These are phyloP conservation scores for Drosophila auraria DNA, from an alignment of 1,140 invertebrate species.

Conservation along the genomic window DNA sequence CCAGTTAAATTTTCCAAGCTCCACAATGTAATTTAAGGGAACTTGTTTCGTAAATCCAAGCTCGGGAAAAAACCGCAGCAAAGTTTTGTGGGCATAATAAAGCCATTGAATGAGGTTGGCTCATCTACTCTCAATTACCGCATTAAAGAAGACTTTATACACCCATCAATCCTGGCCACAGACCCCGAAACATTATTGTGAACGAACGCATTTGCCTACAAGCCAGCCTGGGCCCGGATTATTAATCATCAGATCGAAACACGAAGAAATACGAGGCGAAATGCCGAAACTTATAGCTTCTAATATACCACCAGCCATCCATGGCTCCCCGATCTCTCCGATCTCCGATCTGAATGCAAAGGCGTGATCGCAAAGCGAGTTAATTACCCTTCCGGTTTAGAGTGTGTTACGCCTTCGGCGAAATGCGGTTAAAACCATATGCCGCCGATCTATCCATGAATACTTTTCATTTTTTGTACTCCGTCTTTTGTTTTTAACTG, in stretches of 20 bases:
- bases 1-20: neutral
- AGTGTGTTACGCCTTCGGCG: constrained; percentile 83
- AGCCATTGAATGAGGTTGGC: constrained; percentile 62
- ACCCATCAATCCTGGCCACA: constrained; percentile 72
- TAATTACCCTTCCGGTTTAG: constrained; percentile 85
- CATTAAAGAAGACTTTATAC: constrained; percentile 82
- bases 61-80: constrained; percentile 46
- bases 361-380: constrained; percentile 84
- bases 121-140: constrained; percentile 71
- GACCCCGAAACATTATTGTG: constrained; percentile 65
- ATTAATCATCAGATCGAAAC: constrained; percentile 64
- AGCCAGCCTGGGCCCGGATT: constrained; percentile 49
- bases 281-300: constrained; percentile 74
- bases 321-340: constrained; percentile 23
- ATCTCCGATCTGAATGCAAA: constrained; percentile 73
- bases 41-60: neutral
- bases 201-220: constrained; percentile 74
- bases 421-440: constrained; percentile 81
- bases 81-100: constrained; percentile 64
- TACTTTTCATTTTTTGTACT: constrained; percentile 62
- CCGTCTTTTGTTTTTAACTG: constrained; percentile 70
- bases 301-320: constrained; percentile 63
- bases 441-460: constrained; percentile 53
- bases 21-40: neutral
- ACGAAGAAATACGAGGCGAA: constrained; percentile 37